phyloP scores from a whole-genome alignment of 2,113 vertebrate genomes.

The Agelaius tricolor region DNA sequence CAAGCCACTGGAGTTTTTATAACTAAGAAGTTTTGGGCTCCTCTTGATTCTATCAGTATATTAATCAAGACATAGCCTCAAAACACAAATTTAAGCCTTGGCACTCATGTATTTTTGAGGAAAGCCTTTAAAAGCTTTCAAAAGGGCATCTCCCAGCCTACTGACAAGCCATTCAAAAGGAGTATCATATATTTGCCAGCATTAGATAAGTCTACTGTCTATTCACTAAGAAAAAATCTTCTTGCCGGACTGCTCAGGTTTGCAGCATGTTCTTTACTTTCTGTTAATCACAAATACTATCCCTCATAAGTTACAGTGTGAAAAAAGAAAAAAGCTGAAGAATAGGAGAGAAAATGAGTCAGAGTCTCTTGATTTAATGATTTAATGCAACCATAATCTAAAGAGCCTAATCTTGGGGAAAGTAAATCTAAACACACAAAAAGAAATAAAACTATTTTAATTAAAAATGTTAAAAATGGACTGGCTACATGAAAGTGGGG shows the following conservation, averaged over 20 bases:
- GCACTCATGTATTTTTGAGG: neutral
- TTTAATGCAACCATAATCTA: neutral
- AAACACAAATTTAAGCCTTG: neutral
- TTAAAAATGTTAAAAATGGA: neutral
- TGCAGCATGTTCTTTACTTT: neutral
- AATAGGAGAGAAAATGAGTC: neutral
- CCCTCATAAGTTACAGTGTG: neutral
- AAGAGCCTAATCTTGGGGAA: neutral
- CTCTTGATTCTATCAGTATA: neutral
- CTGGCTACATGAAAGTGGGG: accelerated
- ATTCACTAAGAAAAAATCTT: neutral
- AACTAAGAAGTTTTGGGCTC: neutral
- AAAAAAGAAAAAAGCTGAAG: slow-evolving; percentile 7
- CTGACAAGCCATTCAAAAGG: neutral
- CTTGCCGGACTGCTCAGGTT: neutral
- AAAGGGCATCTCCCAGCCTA: neutral
- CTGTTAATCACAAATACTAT: neutral
- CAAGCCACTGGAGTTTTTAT: slow-evolving; percentile 51
- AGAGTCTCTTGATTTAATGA: slow-evolving; percentile 28
- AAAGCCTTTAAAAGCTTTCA: neutral
- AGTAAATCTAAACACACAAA: neutral
- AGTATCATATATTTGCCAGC: neutral
- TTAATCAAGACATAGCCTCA: neutral
- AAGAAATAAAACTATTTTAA: neutral
- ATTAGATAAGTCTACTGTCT: neutral